Evolutionary conservation across 2,113 vertebrate species (phyloP).

Genomic region (Ageneiosus marmoratus): DNA sequence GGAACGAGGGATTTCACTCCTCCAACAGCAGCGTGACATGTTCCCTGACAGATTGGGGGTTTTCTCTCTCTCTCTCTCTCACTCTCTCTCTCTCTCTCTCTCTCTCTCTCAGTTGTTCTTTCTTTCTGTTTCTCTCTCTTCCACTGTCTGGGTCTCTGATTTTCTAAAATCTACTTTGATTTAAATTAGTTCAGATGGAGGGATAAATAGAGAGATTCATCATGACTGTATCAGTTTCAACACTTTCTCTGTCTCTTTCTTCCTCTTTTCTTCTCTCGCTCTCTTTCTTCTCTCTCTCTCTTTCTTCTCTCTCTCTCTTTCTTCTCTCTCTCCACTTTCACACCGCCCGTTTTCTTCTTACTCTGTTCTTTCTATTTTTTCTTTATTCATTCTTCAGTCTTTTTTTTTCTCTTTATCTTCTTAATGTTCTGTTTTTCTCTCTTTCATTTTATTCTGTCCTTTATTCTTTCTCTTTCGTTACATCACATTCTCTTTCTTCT

Average conservation of each 20-base stretch:
- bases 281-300: too few relatives aligned
- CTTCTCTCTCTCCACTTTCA: too few relatives aligned
- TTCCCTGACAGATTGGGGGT: constrained; percentile 1
- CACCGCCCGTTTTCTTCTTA: too few relatives aligned
- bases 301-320: too few relatives aligned
- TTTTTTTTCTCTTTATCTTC: neutral
- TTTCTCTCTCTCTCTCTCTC: neutral
- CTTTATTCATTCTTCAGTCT: too few relatives aligned
- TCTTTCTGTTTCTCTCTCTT: neutral
- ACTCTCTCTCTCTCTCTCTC: too few relatives aligned
- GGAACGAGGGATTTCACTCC: constrained; percentile 32
- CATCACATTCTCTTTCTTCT: too few relatives aligned
- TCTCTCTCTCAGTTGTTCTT: neutral
- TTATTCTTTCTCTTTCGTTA: neutral
- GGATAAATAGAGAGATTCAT: too few relatives aligned
- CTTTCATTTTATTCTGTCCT: neutral
- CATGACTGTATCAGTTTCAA: too few relatives aligned
- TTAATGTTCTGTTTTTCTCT: too few relatives aligned
- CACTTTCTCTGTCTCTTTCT: neutral
- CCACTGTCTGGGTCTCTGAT: neutral
- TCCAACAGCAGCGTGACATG: constrained; percentile 26
- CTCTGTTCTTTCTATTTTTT: too few relatives aligned
- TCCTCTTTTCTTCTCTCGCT: neutral
- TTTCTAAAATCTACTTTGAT: neutral
- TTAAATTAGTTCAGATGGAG: neutral